Conservation (phyloP, 2,113 vertebrate genomes). For the Paraplagusia blochii region DNA sequence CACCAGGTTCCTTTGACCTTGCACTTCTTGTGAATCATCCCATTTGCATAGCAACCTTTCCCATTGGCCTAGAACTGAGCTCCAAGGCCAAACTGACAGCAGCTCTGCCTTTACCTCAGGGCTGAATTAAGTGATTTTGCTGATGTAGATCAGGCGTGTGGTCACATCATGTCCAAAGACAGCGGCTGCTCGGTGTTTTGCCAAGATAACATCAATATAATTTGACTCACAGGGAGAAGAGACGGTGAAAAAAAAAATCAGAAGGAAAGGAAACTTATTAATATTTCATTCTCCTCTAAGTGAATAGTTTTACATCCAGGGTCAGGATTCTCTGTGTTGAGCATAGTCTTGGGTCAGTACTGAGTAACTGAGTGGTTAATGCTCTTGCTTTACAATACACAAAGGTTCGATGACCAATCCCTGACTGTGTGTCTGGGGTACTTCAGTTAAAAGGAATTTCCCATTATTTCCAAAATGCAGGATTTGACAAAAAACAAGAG, state of each 20-base stretch:
- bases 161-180: background rate
- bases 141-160: background rate
- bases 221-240: too few species aligned
- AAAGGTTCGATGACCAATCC: too few species aligned
- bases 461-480: slow-evolving; percentile 26
- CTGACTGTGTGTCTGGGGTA: too few species aligned
- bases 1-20: slow-evolving; percentile 17
- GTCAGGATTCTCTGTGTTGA: background rate
- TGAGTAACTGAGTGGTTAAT: too few species aligned
- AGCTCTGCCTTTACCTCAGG: slow-evolving; percentile 19
- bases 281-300: background rate
- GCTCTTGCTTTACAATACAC: too few species aligned
- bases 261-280: too few species aligned
- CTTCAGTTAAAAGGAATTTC: slow-evolving; percentile 5
- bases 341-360: background rate
- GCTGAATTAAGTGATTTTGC: slow-evolving; percentile 1
- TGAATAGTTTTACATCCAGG: background rate
- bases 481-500: slow-evolving; percentile 40
- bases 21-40: slow-evolving; percentile 19
- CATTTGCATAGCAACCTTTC: slow-evolving; percentile 46
- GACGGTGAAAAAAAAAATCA: background rate
- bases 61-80: slow-evolving; percentile 25
- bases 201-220: background rate
- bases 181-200: background rate
- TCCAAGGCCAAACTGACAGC: slow-evolving; percentile 17